Base-by-base conservation (phyloP, 2,797 vertebrate species). In the Huso huso region DNA sequence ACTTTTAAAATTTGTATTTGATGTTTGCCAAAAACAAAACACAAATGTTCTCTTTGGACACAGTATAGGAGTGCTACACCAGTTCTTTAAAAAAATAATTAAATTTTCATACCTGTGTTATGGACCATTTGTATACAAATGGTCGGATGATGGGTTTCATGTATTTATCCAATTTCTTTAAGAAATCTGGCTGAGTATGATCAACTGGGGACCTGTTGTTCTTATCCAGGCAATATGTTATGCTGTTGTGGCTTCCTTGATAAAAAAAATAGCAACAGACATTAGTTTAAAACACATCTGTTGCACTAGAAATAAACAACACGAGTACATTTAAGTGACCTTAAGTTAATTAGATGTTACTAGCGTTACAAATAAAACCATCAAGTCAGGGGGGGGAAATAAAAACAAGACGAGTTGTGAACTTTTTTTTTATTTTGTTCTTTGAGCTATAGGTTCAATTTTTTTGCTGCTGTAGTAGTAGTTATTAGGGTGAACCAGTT, bases 201-300 rank as follows among this genome's bases (percentile, higher is more conserved):
- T 93, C 91, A 0, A 97, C 81, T 1, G 91, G 83, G 10, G 93
- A 96, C 58, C 83, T 73, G 77, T 88, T 77, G 1, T 77, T 87
- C 83, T 72, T 88, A 70, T 91, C 92, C 88, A 98, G 87, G 77
- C 94, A 93, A 84, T 97, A 99, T 0, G 93, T 98, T 83, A 97
- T 92, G 5, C 93, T 90, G 69, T 96, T 94, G 0, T 97, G 96
- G 79, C 95, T 97, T 12, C 96, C 96, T 99, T 68, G 1, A 69
- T 61, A 70, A 48, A 50, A 6, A 68, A 55, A 63, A 0, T 37
- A 37, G 23, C 23, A 37, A 37, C 23, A 37, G 23, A 37, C 4
- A 37, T 37, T 37, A 37, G 23, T 37, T 37, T 37, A 37, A 37
- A 37, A 37, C 23, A 37, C 23, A 37, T 37, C 23, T 37, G 15